phyloP scores from a whole-genome alignment of 2,888 invertebrate species.

The Sycophila texana region DNA sequence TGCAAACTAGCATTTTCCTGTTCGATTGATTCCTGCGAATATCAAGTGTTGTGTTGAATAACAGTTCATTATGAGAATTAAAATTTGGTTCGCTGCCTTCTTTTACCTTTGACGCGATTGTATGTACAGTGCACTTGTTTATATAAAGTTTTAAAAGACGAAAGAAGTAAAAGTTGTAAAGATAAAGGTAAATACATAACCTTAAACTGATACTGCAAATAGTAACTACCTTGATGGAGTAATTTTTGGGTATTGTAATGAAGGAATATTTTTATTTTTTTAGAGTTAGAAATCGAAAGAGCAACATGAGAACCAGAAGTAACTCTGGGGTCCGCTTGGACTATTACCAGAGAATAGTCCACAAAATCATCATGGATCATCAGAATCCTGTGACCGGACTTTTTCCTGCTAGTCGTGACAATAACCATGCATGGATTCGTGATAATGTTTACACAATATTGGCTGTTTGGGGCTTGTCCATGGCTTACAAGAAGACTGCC shows the following conservation, averaged over 20 bases:
- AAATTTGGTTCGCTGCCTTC: background rate
- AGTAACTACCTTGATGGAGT: constrained; percentile 2
- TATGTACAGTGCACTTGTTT: background rate
- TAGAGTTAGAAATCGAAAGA: constrained; percentile 32
- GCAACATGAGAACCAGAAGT: constrained; percentile 88
- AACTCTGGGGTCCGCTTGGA: constrained; percentile 96
- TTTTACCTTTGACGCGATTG: constrained; percentile 24
- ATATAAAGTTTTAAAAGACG: too few relatives aligned
- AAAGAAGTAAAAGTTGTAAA: background rate
- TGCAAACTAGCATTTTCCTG: too few relatives aligned
- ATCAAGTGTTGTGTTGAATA: background rate
- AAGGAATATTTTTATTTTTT: constrained; percentile 3
- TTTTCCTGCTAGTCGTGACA: constrained; percentile 91
- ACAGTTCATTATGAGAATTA: constrained; percentile 26
- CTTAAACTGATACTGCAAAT: constrained; percentile 18
- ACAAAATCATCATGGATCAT: constrained; percentile 94
- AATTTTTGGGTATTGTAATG: background rate
- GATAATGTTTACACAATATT: constrained; percentile 98
- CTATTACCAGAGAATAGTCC: constrained; percentile 96
- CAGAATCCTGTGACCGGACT: constrained; percentile 98
- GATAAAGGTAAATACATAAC: constrained; percentile 34
- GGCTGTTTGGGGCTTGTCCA: constrained; percentile 98
- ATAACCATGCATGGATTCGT: constrained; percentile 98
- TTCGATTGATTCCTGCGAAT: background rate
- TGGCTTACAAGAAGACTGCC: constrained; percentile 99